Base-by-base conservation (phyloP, 1,140 invertebrate genomes). In the Zaprionus tsacasi region DNA sequence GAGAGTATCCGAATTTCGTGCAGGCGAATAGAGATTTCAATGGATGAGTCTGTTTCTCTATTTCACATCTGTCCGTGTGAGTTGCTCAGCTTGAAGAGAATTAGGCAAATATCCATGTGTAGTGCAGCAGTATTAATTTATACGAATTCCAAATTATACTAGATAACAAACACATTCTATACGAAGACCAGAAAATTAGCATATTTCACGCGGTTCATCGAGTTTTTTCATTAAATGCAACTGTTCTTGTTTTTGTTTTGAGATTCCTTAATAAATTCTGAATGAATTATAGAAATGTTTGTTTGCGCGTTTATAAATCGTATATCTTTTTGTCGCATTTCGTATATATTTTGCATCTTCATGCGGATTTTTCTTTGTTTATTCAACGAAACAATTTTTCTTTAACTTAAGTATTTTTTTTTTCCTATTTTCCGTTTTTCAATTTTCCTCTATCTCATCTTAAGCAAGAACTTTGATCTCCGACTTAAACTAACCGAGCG, bases 301-400 rank as follows among this genome's bases (percentile, higher is more conserved):
- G 21, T 33, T 30, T 30, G 27, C 30, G 33, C 36, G 30, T 25
- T 48, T 79, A 72, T 76, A 76, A 83, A 76, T 79, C 58, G 72
- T 50, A 75, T 85, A 86, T 81, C 78, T 85, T 85, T 77, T 78
- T 70, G 80, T 83, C 68, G 36, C 48, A 85, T 85, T 86, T 78
- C n/a, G 55, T 78, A 63, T 86, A 86, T 85, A 86, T 85, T 71
- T 65, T 35, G 45, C 38, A 66, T 56, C 11, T 13, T 48, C n/a
- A 13, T 48, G 27, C 3, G 15, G 27, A 40, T 38, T 73, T 38
- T 67, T 56, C 25, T 33, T 40, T 25, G 17, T 57, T 70, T 50
- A 25, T 65, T 61, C 70, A 65, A 54, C 54, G 54, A 75, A 75
- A 58, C 54, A 75, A 64, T 43, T 63, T 48, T 4, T 27, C n/a